These are phyloP conservation scores for Lanius collurio DNA, from an alignment of 2,113 vertebrate species.

Conservation along the genomic window DNA sequence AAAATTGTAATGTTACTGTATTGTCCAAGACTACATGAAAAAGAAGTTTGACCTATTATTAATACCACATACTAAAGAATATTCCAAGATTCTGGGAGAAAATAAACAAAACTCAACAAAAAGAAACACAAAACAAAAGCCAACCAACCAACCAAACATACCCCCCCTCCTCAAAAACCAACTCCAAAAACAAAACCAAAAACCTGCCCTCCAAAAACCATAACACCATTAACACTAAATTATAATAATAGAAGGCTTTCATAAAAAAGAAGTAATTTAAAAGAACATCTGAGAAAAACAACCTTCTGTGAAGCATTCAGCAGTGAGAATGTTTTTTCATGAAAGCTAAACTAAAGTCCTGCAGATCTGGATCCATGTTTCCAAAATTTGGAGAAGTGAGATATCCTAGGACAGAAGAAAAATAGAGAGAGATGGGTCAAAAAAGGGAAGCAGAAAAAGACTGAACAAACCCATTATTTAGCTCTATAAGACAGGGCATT, in stretches of 20 bases:
- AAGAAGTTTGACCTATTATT: neutral
- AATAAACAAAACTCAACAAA: neutral
- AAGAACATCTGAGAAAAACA: neutral
- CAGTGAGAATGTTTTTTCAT: neutral
- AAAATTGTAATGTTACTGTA: neutral
- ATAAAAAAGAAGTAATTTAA: neutral
- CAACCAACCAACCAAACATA: neutral
- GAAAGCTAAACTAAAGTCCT: neutral
- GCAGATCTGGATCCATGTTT: neutral
- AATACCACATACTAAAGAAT: neutral
- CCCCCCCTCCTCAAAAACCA: rapidly evolving
- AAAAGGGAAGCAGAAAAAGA: neutral
- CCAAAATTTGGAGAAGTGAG: neutral
- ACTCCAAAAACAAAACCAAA: neutral
- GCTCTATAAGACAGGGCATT: neutral
- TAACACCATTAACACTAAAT: rapidly evolving
- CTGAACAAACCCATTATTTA: neutral
- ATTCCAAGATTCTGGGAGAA: neutral
- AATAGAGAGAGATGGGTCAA: neutral
- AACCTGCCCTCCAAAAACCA: neutral
- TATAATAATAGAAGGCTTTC: neutral
- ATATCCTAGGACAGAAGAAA: neutral
- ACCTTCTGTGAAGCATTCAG: neutral
- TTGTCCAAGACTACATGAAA: neutral
- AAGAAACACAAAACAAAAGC: neutral